Conservation (phyloP, 1,140 invertebrate genomes). For the Aleiodes sp. region DNA sequence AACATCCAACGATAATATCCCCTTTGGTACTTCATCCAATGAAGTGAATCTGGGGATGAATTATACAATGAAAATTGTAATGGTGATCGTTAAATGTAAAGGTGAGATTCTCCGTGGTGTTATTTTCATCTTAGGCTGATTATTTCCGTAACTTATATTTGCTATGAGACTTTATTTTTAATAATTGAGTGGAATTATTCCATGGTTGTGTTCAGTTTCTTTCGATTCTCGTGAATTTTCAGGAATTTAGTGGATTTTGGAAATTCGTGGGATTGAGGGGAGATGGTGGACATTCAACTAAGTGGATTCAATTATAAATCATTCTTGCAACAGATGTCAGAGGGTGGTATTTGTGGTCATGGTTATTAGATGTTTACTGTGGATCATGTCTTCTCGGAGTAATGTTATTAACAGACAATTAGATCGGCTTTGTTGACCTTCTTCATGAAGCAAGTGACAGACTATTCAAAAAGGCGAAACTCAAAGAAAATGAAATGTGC, state of each 20-base stretch:
- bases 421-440: neutral
- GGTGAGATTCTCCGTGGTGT: neutral
- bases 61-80: neutral
- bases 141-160: too few species aligned
- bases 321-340: neutral
- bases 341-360: neutral
- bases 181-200: too few species aligned
- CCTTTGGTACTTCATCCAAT: slow-evolving; percentile 7
- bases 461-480: too few species aligned
- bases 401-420: neutral
- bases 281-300: neutral
- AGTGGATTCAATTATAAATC: neutral
- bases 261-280: too few species aligned
- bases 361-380: neutral
- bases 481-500: too few species aligned
- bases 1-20: slow-evolving; percentile 12
- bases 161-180: too few species aligned
- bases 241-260: neutral
- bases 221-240: too few species aligned
- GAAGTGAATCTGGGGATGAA: slow-evolving; percentile 3
- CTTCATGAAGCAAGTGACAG: too few species aligned
- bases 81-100: neutral
- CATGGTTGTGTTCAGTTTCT: too few species aligned
- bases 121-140: too few species aligned
- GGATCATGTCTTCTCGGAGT: neutral